A percentile compares a stretch with the other conserved stretches of the same genome.
Conservation (phyloP, 2,888 invertebrate genomes). For the Thereva nobilitata region DNA sequence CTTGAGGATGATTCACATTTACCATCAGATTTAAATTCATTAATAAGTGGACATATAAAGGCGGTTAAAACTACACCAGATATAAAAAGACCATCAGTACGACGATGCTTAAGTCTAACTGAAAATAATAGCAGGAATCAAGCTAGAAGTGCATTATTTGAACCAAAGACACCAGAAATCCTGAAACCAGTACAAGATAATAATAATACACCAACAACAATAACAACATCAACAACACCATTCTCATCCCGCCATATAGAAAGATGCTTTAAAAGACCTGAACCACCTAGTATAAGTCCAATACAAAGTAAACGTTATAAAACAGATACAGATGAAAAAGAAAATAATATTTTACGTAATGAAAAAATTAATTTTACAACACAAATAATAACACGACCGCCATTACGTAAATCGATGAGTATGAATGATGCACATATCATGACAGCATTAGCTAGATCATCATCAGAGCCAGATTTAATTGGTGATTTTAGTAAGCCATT, state of each 20-base stretch:
- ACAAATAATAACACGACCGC: conserved; percentile 48
- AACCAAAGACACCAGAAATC: conserved; percentile 53
- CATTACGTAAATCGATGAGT: conserved; percentile 69
- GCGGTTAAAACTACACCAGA: conserved; percentile 56
- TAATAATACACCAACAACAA: conserved; percentile 45
- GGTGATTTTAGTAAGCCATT: conserved; percentile 82
- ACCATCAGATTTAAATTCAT: conserved; percentile 64
- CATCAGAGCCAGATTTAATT: conserved; percentile 74
- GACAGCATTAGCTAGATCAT: conserved; percentile 71
- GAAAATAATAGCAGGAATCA: conserved; percentile 54
- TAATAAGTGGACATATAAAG: conserved; percentile 64
- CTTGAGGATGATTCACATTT: conserved; percentile 59
- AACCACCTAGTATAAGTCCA: conserved; percentile 64
- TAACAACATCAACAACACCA: conserved; percentile 42
- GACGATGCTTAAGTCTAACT: conserved; percentile 61
- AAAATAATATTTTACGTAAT: conserved; percentile 32
- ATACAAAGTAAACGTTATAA: conserved; percentile 57
- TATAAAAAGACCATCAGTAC: conserved; percentile 58
- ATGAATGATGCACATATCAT: conserved; percentile 77
- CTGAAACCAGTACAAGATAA: conserved; percentile 50
- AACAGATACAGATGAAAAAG: conserved; percentile 51
- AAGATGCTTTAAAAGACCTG: conserved; percentile 68
- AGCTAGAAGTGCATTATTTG: conserved; percentile 60
- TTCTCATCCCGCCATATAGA: conserved; percentile 44
- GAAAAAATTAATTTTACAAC: conserved; percentile 11